Base-by-base conservation (phyloP, 1,140 invertebrate species). In the Chironomus striatipennis region DNA sequence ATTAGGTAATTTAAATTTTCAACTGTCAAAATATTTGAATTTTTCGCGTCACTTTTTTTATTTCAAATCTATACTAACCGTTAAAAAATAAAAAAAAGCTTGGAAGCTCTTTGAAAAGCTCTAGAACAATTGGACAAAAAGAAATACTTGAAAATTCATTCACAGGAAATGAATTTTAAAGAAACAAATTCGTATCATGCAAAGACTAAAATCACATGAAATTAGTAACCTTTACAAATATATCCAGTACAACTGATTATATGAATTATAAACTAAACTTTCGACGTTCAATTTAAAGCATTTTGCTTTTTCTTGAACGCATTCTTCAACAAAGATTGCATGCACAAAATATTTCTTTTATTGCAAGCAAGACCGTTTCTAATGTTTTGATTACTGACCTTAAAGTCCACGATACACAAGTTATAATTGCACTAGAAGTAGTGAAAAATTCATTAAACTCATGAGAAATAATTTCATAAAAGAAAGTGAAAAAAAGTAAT, bases 371-470 rank as follows among this genome's bases (percentile, higher is more conserved):
- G 9, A 15, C 47, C 12, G 4, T 15, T 34, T 34, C 24, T 57
- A 57, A 57, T 57, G 47, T 57, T 57, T 57, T 57, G 47, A 57
- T 57, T 57, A n/a, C 47, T 10, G 47, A 57, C 47, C 47, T 57
- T 57, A 57, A 57, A 57, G 47, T 57, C 47, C 47, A 57, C 12
- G 24, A n/a, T 57, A n/a, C 47, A 57, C 15, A n/a, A n/a, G 47
- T 34, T 34, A 34, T 57, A 57, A n/a, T n/a, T 12, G 15, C 8
- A 57, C 3, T n/a, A 15, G n/a, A n/a, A 57, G 47, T 57, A 57
- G n/a, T 57, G 12, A 57, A 57, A 57, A 57, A 57, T 57, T 57
- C 12, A 57, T 57, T 47, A n/a, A 57, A 57, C n/a, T 57, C n/a
- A 57, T n/a, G 5, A 15, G n/a, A 15, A n/a, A 9, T 12, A 57